Evolutionary conservation across 2,797 vertebrate genomes (phyloP).

Genomic region (Hypotaenidia philippensis): DNA sequence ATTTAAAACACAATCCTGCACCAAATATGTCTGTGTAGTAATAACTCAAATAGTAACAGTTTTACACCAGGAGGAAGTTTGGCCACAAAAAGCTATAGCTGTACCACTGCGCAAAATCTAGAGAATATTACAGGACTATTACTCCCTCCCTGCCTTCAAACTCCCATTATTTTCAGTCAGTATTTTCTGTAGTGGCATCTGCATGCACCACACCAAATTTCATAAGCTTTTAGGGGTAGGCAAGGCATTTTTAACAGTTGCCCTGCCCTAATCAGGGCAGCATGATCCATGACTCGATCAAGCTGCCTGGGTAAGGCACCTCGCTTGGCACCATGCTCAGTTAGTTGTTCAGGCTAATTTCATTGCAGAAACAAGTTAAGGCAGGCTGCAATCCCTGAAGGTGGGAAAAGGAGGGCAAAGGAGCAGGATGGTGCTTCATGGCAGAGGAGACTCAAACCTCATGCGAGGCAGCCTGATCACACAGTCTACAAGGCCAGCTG

Average conservation of each 20-base stretch:
- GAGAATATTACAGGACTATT: background rate
- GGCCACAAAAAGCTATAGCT: background rate
- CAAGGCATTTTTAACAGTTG: background rate
- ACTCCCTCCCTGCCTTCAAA: background rate
- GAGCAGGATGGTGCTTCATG: background rate
- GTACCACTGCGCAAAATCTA: background rate
- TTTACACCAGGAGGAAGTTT: background rate
- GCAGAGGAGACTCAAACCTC: rapidly evolving
- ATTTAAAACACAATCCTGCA: background rate
- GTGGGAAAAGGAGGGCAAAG: background rate
- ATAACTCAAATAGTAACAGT: background rate
- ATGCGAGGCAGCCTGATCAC: rapidly evolving
- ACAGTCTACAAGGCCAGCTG: background rate
- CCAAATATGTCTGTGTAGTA: background rate
- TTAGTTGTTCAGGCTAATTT: background rate
- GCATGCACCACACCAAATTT: background rate
- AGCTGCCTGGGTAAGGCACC: background rate
- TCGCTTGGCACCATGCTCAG: background rate
- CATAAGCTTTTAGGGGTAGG: background rate
- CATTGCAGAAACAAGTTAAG: background rate
- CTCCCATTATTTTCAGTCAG: background rate
- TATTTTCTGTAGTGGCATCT: background rate
- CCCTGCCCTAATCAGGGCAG: background rate
- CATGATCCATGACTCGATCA: background rate
- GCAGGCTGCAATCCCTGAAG: background rate